Evolutionary conservation across 1,140 invertebrate species (phyloP), one percentile per base, ranked within the genome.

Genomic region (Anoplolepis gracilipes): DNA sequence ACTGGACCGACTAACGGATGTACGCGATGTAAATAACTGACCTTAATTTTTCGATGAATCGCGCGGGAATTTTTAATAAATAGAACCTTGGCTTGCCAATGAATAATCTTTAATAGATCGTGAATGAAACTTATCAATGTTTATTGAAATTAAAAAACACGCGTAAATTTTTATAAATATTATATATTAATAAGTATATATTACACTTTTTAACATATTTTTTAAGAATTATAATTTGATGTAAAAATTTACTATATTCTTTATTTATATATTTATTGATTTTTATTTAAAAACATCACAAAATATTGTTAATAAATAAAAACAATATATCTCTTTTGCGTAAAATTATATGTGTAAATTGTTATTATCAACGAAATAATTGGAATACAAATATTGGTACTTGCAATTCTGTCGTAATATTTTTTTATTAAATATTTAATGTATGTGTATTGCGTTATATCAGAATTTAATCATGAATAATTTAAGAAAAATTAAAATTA

Each of bases 1-100:
- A 67, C 62, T 28, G 62, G 22, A 16, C n/a, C 13, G 49, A 39
- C 61, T 19, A 69, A 69, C 42, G 77, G 46, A 79, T 79, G 46
- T 69, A 69, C 22, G 49, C 30, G 77, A 79, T 79, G 77, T 57
- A 79, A 79, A 79, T 79, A 79, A 79, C 62, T 79, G 64, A 69
- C 77, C 77, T 79, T 79, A 79, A 79, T 79, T 79, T 69, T 79
- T 55, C 46, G 77, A 55, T 22, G 46, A 46, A 42, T 55, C 46
- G 77, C n/a, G 46, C 46, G 30, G 49, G 39, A 69, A 69, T 69
- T 78, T 78, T 33, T 67, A 67, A 67, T 67, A 67, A 67, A 53
- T 67, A 67, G 30, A 25, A 1, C 39, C 28, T 67, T 67, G 76
- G 42, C 30, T 30, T n/a, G 8, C 4, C n/a, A 55, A 39, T 19